Percentiles rank a stretch among this genome's conserved stretches.
Conservation (phyloP, 2,797 vertebrate species). For the Simalia tracyae region DNA sequence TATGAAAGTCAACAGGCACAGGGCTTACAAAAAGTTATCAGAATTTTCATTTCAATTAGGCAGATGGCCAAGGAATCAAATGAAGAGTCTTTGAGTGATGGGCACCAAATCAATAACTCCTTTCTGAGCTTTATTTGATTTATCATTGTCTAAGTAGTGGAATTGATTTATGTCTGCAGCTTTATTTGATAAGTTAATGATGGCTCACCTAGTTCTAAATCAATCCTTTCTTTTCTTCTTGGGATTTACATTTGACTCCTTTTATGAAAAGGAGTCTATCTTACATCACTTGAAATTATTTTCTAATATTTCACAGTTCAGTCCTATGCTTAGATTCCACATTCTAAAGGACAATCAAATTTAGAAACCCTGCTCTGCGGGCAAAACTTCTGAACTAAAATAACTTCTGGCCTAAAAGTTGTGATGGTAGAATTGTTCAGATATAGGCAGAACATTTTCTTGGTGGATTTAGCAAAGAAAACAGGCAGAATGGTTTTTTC, state of each 20-base stretch:
- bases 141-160: constrained; percentile 68
- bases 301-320: constrained; percentile 70
- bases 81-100: constrained; percentile 78
- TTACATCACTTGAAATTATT: constrained; percentile 67
- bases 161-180: constrained; percentile 76
- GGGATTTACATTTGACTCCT: constrained; percentile 39
- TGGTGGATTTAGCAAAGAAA: not conserved
- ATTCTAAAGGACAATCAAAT: not conserved
- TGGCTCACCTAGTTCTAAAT: constrained; percentile 79
- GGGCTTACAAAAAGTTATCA: constrained; percentile 68
- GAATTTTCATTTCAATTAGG: constrained; percentile 84
- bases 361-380: not conserved
- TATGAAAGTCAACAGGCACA: constrained; percentile 68
- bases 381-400: not conserved
- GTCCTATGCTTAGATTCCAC: not conserved
- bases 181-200: constrained; percentile 83
- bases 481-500: not conserved
- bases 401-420: not conserved
- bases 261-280: constrained; percentile 51
- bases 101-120: constrained; percentile 82
- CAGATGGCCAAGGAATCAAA: constrained; percentile 83
- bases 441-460: not conserved
- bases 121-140: constrained; percentile 84
- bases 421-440: not conserved
- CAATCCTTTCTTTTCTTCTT: constrained; percentile 72